Evolutionary conservation across 2,113 vertebrate species (phyloP), one percentile per base, ranked within the genome.

Genomic region (Chrysochloris asiatica): DNA sequence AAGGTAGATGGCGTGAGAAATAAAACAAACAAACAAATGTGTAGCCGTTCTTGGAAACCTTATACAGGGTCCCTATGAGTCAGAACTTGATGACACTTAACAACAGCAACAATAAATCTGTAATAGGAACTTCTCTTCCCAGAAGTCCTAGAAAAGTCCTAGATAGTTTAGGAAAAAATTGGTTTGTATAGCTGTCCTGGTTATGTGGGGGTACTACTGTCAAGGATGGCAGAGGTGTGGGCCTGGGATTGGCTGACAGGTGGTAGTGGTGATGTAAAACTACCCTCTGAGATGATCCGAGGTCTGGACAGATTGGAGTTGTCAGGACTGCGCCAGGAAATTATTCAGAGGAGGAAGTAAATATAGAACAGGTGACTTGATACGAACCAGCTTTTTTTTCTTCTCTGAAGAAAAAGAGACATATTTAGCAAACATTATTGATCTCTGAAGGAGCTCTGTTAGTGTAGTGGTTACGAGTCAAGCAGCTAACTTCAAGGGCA

Each of bases 331-430:
- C 26, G 59, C 43, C 26, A 88, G 83, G 67, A 83, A 83, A 56
- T 79, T 63, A 82, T 61, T 93, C 65, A 85, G n/a, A 36, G 38
- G 41, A 93, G 77, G 86, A 86, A 95, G 16, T 80, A 41, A 85
- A 80, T 82, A 28, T 84, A 87, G 63, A 85, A 77, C 75, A 76
- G 61, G 93, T 92, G 67, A 52, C 75, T 79, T 93, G 88, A 83
- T 61, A 59, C 65, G 1, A 93, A 77, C 92, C 83, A 94, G 83
- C 28, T 88, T 83, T 63, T 88, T 88, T 87, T 63, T 71, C 72
- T 83, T 86, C 83, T 77, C 76, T 92, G 73, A 94, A 93, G 73
- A 94, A 90, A 82, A 95, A 73, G 63, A 86, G 83, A 88, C 50
- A 30, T 83, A 92, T 91, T 93, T 93, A 89, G 50, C 71, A 63